These are phyloP conservation scores for Drosophila novamexicana DNA, from an alignment of 1,140 invertebrate genomes.

Conservation along the genomic window DNA sequence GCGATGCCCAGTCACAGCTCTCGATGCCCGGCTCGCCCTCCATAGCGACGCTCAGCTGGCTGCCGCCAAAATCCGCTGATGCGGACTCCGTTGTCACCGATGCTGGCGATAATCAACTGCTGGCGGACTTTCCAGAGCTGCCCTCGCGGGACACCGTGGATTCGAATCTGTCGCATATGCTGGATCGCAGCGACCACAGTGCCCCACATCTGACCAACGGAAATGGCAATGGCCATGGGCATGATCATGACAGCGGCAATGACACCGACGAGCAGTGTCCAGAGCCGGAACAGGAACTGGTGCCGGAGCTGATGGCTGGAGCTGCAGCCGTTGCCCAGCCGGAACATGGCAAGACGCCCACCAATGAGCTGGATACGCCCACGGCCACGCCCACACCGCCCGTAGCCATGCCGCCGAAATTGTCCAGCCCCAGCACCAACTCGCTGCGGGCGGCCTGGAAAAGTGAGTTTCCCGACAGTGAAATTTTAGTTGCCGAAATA, in stretches of 20 bases:
- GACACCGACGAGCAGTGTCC: conserved; percentile 76
- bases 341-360: conserved; percentile 62
- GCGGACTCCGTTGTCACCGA: conserved; percentile 86
- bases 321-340: conserved; percentile 5
- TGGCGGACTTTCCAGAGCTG: conserved; percentile 87
- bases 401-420: conserved; percentile 18
- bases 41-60: conserved; percentile 90
- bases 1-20: conserved; percentile 85
- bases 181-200: conserved; percentile 82
- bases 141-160: conserved; percentile 88
- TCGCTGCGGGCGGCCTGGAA: conserved; percentile 87
- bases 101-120: conserved; percentile 68
- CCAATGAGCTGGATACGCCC: conserved; percentile 47
- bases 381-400: conserved; percentile 11
- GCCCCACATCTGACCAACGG: conserved; percentile 42
- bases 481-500: conserved; percentile 92
- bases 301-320: conserved; percentile 5
- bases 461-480: conserved; percentile 89
- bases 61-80: conserved; percentile 86
- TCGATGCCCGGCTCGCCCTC: conserved; percentile 88
- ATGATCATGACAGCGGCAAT: conserved; percentile 71
- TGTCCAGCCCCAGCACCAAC: conserved; percentile 69
- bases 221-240: conserved; percentile 30
- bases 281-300: conserved; percentile 48
- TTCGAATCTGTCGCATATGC: conserved; percentile 85